Conservation (phyloP, 2,113 vertebrate species). For the Hipposideros armiger region DNA sequence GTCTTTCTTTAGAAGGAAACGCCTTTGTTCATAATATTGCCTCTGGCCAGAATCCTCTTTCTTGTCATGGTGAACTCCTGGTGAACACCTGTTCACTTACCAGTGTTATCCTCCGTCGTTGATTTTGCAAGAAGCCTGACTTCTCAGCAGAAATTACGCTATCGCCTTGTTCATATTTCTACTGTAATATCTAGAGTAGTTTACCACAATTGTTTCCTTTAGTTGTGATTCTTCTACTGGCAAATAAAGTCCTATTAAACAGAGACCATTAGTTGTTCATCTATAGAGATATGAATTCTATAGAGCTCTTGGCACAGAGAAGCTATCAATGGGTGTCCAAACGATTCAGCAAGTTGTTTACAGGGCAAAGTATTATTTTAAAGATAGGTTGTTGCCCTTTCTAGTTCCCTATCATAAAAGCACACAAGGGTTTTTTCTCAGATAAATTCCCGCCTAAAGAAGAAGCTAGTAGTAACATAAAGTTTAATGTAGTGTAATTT, state of each 20-base stretch:
- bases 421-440: background rate
- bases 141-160: background rate
- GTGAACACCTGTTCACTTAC: background rate
- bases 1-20: background rate
- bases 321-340: background rate
- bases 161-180: background rate
- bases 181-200: background rate
- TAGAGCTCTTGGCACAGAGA: background rate
- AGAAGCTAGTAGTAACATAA: background rate
- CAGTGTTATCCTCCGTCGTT: background rate
- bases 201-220: background rate
- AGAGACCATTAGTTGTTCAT: background rate
- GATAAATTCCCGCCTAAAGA: background rate
- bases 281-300: background rate
- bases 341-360: background rate
- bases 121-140: background rate
- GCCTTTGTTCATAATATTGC: background rate
- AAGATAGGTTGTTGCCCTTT: background rate
- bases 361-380: background rate
- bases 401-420: background rate
- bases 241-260: background rate
- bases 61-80: background rate
- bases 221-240: background rate
- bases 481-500: background rate
- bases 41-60: background rate